A percentile compares a stretch with the other conserved stretches of the same genome.
Conservation (phyloP, 2,888 invertebrate species). For the Pasiphila rectangulata region DNA sequence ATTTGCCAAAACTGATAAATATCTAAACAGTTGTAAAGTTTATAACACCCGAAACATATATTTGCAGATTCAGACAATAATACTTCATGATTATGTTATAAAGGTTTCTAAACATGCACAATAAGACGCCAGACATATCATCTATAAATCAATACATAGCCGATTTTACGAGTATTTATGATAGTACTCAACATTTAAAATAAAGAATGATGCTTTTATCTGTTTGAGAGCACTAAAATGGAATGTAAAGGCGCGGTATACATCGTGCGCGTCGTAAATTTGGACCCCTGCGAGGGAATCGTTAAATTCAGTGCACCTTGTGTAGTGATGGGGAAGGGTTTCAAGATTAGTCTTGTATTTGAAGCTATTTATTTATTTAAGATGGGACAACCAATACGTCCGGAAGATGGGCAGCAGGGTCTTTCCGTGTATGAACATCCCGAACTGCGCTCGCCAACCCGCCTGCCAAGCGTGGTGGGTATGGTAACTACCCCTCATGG, state of each 20-base stretch:
- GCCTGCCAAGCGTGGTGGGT: no score
- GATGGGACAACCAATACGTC: no score
- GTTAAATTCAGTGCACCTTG: slow-evolving; percentile 30
- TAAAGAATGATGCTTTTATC: slow-evolving; percentile 46
- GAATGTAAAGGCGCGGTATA: slow-evolving; percentile 41
- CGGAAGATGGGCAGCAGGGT: no score
- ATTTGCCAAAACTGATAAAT: no score
- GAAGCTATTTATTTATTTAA: not conserved
- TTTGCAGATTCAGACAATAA: no score
- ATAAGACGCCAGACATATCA: slow-evolving; percentile 2
- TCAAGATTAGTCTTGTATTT: not conserved
- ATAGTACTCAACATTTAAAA: slow-evolving; percentile 35
- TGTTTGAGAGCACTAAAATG: slow-evolving; percentile 43
- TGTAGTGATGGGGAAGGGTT: slow-evolving; percentile 11
- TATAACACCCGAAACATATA: no score
- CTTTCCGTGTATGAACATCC: no score
- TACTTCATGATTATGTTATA: no score
- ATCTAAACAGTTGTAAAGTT: no score
- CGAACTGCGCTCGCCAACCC: no score
- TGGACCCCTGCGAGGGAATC: slow-evolving; percentile 33
- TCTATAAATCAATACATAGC: slow-evolving; percentile 18
- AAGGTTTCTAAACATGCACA: no score
- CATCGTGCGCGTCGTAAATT: slow-evolving; percentile 47
- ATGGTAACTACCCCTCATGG: no score
- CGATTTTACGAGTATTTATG: slow-evolving; percentile 26